Conservation (phyloP, 2,797 vertebrate species). For the Varecia variegata region DNA sequence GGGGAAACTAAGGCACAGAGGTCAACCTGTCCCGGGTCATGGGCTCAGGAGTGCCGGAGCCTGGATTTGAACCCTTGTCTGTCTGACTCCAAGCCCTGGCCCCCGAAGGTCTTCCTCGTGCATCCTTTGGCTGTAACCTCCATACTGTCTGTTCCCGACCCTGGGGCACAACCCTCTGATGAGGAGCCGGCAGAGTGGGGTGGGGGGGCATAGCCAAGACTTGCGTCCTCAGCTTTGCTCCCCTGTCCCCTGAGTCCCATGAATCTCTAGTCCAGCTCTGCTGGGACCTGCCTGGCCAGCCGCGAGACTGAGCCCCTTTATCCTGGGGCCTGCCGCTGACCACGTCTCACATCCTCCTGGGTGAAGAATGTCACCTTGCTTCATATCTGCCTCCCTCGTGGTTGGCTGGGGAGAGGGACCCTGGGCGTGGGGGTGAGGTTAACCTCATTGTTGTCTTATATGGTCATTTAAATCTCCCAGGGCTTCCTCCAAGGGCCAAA, state of each 20-base stretch:
- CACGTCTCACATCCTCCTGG: constrained; percentile 44
- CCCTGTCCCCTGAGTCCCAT: rapidly evolving
- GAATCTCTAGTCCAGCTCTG: background rate
- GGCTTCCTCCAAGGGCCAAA: constrained; percentile 92
- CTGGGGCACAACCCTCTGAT: background rate
- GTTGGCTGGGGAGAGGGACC: constrained; percentile 71
- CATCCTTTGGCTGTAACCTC: background rate
- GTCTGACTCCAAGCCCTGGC: background rate
- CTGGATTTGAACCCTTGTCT: background rate
- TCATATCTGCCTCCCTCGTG: constrained; percentile 74
- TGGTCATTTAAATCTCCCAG: constrained; percentile 90
- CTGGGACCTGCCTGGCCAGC: background rate
- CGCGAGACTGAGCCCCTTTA: background rate
- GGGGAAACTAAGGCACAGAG: background rate
- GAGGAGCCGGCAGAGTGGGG: background rate
- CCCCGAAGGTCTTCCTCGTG: rapidly evolving
- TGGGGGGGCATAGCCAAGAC: background rate
- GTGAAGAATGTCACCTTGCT: constrained; percentile 76
- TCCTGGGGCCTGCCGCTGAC: background rate
- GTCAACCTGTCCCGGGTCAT: background rate
- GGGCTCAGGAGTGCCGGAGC: background rate
- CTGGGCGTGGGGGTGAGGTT: constrained; percentile 78
- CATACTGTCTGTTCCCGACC: background rate
- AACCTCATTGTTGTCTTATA: constrained; percentile 93
- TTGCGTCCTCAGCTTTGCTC: background rate